Evolutionary conservation across 2,113 vertebrate species (phyloP).

Genomic region (Polypterus bichir): DNA sequence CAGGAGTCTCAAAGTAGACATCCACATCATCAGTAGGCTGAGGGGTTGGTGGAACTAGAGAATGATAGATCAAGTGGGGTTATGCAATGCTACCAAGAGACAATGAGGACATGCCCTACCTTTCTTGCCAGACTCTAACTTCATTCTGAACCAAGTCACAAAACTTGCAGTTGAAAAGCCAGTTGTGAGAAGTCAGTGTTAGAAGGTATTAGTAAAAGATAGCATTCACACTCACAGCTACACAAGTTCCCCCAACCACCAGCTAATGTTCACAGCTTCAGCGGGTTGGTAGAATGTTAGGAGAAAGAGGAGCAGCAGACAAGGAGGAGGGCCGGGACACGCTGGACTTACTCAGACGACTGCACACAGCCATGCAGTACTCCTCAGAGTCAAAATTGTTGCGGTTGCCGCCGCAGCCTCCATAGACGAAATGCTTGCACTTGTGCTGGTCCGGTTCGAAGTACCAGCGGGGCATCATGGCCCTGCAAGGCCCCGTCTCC

Average conservation of each 20-base stretch:
- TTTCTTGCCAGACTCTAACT: too few species aligned
- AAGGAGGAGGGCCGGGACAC: constrained; percentile 19
- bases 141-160: too few species aligned
- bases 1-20: constrained; percentile 90
- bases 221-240: too few species aligned
- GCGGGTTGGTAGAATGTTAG: neutral
- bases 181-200: too few species aligned
- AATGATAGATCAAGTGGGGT: too few species aligned
- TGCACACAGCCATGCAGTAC: constrained; percentile 95
- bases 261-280: too few species aligned
- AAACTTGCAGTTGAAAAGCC: too few species aligned
- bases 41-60: constrained; percentile 53
- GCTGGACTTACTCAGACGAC: constrained; percentile 82
- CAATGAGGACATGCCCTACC: too few species aligned
- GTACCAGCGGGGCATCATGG: constrained; percentile 89
- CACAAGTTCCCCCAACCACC: too few species aligned
- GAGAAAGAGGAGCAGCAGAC: constrained; percentile 12
- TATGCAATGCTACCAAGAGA: too few species aligned
- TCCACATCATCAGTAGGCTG: constrained; percentile 87
- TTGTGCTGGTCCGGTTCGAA: constrained; percentile 81
- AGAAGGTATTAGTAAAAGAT: too few species aligned
- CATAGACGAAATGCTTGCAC: constrained; percentile 86
- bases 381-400: constrained; percentile 98
- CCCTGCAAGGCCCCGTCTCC: constrained; percentile 85
- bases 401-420: constrained; percentile 95